These are phyloP conservation scores for Pelodytes ibericus DNA, from an alignment of 2,797 vertebrate genomes.

Conservation along the genomic window DNA sequence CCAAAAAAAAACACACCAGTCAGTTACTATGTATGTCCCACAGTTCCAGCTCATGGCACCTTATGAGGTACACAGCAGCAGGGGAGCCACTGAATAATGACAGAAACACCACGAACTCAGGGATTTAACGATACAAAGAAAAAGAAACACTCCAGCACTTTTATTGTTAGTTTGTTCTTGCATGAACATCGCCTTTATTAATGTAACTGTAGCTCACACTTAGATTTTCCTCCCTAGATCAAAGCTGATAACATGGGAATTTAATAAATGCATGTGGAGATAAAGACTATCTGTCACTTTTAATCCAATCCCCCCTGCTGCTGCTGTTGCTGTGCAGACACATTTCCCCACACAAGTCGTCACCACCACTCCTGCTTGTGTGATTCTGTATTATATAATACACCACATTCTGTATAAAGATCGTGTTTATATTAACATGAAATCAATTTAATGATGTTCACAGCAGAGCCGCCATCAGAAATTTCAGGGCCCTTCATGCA, in stretches of 20 bases:
- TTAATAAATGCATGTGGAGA: slow-evolving; percentile 14
- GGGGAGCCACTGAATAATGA: background rate
- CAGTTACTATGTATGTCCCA: slow-evolving; percentile 3
- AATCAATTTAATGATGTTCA: too few relatives aligned
- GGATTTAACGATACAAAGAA: too few relatives aligned
- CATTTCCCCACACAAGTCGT: background rate
- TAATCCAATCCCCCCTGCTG: slow-evolving; percentile 7
- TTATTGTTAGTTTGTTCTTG: background rate
- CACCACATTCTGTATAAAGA: too few relatives aligned
- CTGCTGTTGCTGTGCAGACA: background rate
- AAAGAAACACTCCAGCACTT: too few relatives aligned
- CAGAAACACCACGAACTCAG: too few relatives aligned
- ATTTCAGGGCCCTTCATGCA: too few relatives aligned
- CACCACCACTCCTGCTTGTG: background rate
- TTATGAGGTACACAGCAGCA: background rate
- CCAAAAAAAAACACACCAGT: slow-evolving; percentile 18
- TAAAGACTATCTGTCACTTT: slow-evolving; percentile 14
- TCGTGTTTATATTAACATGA: too few relatives aligned
- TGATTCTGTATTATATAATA: background rate
- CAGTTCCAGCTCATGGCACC: slow-evolving; percentile 1
- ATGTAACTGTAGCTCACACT: slow-evolving; percentile 4
- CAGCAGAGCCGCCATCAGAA: too few relatives aligned
- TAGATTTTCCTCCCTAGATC: slow-evolving; percentile 19
- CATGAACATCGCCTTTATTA: background rate
- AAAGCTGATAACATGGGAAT: slow-evolving; percentile 8